Evolutionary conservation across 2,888 invertebrate genomes (phyloP).

Genomic region (Scrobipalpa costella): DNA sequence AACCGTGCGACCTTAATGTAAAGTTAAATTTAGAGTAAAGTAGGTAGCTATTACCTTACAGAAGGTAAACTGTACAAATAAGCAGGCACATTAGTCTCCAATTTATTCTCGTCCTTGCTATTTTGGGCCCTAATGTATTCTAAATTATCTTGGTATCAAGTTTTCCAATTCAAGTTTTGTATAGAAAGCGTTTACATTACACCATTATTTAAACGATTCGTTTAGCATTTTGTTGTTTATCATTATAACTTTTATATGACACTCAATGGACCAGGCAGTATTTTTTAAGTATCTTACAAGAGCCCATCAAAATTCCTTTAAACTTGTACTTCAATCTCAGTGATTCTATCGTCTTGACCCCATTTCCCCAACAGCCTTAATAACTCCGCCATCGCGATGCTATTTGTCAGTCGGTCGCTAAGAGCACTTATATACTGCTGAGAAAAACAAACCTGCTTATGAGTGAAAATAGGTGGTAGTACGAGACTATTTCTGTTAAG

Average conservation of each 20-base stretch:
- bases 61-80: background rate
- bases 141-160: background rate
- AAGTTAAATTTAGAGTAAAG: too few species aligned
- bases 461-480: too few species aligned
- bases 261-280: too few species aligned
- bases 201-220: too few species aligned
- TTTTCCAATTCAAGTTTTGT: too few species aligned
- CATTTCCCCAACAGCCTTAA: conserved; percentile 32
- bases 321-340: background rate
- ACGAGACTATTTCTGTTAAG: too few species aligned
- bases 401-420: conserved; percentile 48
- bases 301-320: background rate
- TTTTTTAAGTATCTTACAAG: background rate
- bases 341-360: background rate
- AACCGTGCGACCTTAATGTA: background rate
- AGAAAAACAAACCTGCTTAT: background rate
- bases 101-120: background rate
- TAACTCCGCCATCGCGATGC: conserved; percentile 39
- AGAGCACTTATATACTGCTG: background rate
- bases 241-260: too few species aligned
- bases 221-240: too few species aligned
- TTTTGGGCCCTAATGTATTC: background rate
- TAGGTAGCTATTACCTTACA: background rate
- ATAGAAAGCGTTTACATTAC: too few species aligned
- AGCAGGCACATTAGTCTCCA: background rate